phyloP scores from a whole-genome alignment of 1,140 invertebrate genomes.

The Steinernema feltiae region DNA sequence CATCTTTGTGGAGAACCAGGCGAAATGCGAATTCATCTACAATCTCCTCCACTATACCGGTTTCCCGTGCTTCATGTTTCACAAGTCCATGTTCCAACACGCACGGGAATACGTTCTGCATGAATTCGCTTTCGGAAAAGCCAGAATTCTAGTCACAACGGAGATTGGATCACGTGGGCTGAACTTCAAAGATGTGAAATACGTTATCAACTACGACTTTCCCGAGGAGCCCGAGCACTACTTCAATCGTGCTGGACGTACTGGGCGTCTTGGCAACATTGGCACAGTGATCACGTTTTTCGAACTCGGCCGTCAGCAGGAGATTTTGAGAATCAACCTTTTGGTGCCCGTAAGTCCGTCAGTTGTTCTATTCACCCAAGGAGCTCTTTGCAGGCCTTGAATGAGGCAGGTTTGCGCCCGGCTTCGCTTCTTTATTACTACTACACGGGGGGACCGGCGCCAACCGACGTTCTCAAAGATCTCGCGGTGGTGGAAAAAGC shows the following conservation, averaged over 20 bases:
- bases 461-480: not conserved
- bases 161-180: not conserved
- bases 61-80: not conserved
- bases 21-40: not conserved
- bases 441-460: not conserved
- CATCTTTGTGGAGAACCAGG: not conserved
- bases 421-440: not conserved
- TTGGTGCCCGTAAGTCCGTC: not conserved
- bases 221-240: not conserved
- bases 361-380: not conserved
- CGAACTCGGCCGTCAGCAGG: not conserved
- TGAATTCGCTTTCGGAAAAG: not conserved
- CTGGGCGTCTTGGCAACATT: not conserved
- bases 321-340: not conserved
- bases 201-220: conserved; percentile 5
- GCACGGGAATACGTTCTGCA: not conserved
- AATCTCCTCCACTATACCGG: not conserved
- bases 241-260: not conserved
- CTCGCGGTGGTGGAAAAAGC: no score
- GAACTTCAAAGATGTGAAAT: not conserved
- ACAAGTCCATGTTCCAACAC: not conserved
- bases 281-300: not conserved
- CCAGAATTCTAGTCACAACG: not conserved
- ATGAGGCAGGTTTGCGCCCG: not conserved
- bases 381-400: not conserved